Base-by-base conservation (phyloP, 2,888 invertebrate genomes). In the Craniophora ligustri region DNA sequence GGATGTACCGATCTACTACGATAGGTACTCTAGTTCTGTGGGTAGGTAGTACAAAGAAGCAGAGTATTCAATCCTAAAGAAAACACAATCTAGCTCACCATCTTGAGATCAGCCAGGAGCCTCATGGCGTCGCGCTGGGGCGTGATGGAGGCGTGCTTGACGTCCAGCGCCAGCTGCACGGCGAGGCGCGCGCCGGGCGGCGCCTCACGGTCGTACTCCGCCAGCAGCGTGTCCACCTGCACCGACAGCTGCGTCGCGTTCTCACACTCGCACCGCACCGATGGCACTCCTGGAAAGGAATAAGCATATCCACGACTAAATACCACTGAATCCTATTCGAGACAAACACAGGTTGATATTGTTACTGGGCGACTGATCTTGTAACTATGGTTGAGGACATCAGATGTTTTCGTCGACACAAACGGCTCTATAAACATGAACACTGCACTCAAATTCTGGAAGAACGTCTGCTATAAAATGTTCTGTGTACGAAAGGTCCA, bases 111-210 rank as follows among this genome's bases (percentile, higher is more conserved):
- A 0, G 86, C 89, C 8, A 91, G 76, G 56, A 91, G 61, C 10
- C 83, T 78, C 63, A 97, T 90, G 45, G 95, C 91, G 6, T 95
- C 95, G 73, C 94, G 92, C 13, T 88, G 78, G 78, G 96, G 96
- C 77, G 95, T 94, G 79, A 97, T 82, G 68, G 95, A 94, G 23
- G 96, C 91, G 78, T 97, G 96, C 44, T 93, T 87, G 48, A 96
- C 86, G 54, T 94, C 93, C 21, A 97, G 79, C 19, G 93, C 92
- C 35, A 96, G 85, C 18, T 70, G 72, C 11, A 96, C 95, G 7
- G 69, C 72, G 1, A 95, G 94, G 4, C 85, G 81, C 3, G 55
- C 46, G 8, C 63, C 70, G 3, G 88, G 84, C 32, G 83, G 65
- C 47, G 71, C 56, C 56, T 84, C 88, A 59, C 91, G 89, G 61